These are phyloP conservation scores for Camptogramma bilineatum DNA, from an alignment of 2,888 invertebrate species.

Conservation along the genomic window DNA sequence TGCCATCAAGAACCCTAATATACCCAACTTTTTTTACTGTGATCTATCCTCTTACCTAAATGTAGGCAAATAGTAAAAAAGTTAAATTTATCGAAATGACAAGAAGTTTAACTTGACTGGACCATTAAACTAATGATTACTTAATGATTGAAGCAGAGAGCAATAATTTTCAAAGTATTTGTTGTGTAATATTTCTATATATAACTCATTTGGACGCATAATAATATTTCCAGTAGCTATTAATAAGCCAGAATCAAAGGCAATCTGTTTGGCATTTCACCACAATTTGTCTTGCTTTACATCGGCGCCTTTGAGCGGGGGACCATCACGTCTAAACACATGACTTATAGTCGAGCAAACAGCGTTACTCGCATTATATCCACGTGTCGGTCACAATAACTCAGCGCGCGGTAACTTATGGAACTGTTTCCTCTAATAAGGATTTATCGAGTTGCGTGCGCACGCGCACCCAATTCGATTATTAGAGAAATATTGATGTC, in stretches of 20 bases:
- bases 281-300: conserved; percentile 11
- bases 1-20: too few species aligned
- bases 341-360: conserved; percentile 13
- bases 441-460: conserved; percentile 39
- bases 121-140: too few species aligned
- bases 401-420: conserved; percentile 27
- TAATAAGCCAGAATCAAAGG: conserved; percentile 6
- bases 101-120: too few species aligned
- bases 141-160: not conserved
- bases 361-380: conserved; percentile 10
- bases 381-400: conserved; percentile 31
- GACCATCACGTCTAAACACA: not conserved
- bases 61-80: too few species aligned
- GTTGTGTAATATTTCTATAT: not conserved
- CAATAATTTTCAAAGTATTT: not conserved
- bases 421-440: conserved; percentile 33
- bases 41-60: too few species aligned
- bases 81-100: too few species aligned
- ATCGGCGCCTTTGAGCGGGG: conserved; percentile 5
- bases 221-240: conserved; percentile 13
- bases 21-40: too few species aligned
- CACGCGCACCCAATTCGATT: conserved; percentile 20
- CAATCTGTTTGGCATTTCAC: conserved; percentile 10
- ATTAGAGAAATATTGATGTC: conserved; percentile 12
- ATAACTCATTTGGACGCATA: conserved; percentile 6